These are phyloP conservation scores for Falco columbarius DNA, from an alignment of 2,797 vertebrate species.

Conservation along the genomic window DNA sequence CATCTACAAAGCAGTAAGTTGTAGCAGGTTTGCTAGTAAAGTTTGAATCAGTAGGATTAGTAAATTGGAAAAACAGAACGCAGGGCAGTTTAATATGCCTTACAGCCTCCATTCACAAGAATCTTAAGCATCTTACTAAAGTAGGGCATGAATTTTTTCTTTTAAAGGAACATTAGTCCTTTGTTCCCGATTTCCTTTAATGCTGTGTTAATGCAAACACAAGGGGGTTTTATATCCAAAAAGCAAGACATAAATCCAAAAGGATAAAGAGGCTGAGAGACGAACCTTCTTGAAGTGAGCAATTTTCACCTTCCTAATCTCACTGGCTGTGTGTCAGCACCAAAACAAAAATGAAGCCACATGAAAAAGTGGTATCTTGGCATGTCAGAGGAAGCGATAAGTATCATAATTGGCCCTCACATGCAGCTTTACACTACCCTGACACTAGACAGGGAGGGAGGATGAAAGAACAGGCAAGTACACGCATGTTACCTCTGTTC, in stretches of 20 bases:
- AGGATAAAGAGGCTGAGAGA: conserved; percentile 8
- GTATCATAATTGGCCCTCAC: conserved; percentile 51
- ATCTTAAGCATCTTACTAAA: conserved; percentile 69
- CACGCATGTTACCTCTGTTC: not conserved
- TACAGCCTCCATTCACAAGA: conserved; percentile 54
- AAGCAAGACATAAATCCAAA: conserved; percentile 35
- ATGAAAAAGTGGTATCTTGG: conserved; percentile 42
- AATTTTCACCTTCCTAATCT: conserved; percentile 28
- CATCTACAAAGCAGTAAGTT: conserved; percentile 30
- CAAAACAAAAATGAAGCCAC: conserved; percentile 42
- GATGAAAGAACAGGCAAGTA: conserved; percentile 55
- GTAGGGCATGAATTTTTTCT: conserved; percentile 40
- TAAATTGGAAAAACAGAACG: conserved; percentile 15
- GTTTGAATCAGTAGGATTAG: conserved; percentile 58
- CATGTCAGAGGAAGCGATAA: conserved; percentile 42
- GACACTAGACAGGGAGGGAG: not conserved
- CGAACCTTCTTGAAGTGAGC: not conserved
- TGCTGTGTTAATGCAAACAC: conserved; percentile 21
- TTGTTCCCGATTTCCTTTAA: conserved; percentile 43
- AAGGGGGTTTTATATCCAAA: conserved; percentile 3
- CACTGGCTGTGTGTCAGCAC: conserved; percentile 39
- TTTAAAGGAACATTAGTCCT: conserved; percentile 47
- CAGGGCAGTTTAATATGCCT: conserved; percentile 22
- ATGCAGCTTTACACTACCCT: conserved; percentile 23
- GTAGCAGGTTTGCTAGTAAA: conserved; percentile 10